Evolutionary conservation across 2,113 vertebrate species (phyloP).

Genomic region (Embiotoca jacksoni): DNA sequence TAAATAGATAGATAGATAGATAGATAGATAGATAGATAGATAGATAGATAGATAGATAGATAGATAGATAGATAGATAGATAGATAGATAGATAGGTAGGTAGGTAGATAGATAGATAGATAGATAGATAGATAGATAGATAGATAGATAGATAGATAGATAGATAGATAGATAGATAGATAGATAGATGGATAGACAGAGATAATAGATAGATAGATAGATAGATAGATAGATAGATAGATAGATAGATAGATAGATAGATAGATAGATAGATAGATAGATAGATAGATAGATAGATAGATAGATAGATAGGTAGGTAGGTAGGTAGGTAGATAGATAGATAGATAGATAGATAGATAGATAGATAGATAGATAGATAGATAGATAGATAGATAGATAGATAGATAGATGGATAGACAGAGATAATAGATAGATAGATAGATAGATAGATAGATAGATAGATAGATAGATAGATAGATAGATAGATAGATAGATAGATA

Average conservation of each 20-base stretch:
- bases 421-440: conserved; percentile 24
- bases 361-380: neutral
- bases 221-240: conserved; percentile 31
- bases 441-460: conserved; percentile 30
- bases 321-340: no score
- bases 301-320: no score
- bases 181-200: no score
- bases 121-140: no score
- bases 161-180: conserved; percentile 9
- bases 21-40: conserved; percentile 38
- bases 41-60: conserved; percentile 35
- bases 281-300: no score
- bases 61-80: neutral
- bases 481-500: conserved; percentile 43
- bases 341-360: no score
- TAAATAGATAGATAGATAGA: conserved; percentile 22
- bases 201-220: conserved; percentile 25
- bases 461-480: conserved; percentile 31
- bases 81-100: no score
- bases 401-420: no score
- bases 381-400: conserved; percentile 8
- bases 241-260: conserved; percentile 32
- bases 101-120: no score
- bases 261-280: conserved; percentile 30
- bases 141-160: neutral